phyloP scores from a whole-genome alignment of 1,140 invertebrate genomes.

The Orussus abietinus region DNA sequence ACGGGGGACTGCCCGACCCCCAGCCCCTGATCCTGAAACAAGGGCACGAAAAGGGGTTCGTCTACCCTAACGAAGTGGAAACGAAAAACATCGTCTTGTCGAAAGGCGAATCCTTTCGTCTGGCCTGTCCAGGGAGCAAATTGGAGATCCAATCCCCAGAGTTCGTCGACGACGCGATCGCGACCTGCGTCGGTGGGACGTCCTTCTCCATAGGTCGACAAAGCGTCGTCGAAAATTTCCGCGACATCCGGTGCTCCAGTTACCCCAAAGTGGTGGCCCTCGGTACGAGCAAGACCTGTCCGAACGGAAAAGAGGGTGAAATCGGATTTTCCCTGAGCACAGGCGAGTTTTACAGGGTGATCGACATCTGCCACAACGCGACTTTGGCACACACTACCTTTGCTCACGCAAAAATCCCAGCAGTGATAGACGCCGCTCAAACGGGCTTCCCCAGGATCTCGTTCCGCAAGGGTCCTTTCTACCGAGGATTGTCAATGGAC shows the following conservation, averaged over 20 bases:
- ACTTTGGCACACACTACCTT: constrained; percentile 12
- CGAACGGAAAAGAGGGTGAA: constrained; percentile 17
- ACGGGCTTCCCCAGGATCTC: constrained; percentile 14
- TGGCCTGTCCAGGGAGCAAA: constrained; percentile 23
- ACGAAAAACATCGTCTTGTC: constrained; percentile 2
- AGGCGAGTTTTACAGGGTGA: constrained; percentile 16
- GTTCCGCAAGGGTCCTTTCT: constrained; percentile 28
- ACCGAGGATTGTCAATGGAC: constrained; percentile 20
- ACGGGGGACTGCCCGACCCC: constrained; percentile 15
- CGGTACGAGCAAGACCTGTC: constrained; percentile 12
- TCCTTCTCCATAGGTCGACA: constrained; percentile 4
- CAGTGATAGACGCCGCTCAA: constrained; percentile 15
- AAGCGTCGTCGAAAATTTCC: constrained; percentile 7
- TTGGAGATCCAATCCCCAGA: constrained; percentile 3
- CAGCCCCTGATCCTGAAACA: constrained; percentile 18
- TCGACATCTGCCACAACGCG: constrained; percentile 24
- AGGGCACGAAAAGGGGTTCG: constrained; percentile 6
- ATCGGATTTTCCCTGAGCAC: constrained; percentile 29
- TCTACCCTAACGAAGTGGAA: constrained; percentile 13
- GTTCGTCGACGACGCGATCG: constrained; percentile 2
- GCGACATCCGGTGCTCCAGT: constrained; percentile 14
- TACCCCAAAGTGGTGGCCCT: constrained; percentile 11
- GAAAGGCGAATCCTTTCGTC: constrained; percentile 18
- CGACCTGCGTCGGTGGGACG: constrained; percentile 9
- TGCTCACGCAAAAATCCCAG: constrained; percentile 12